A percentile compares a stretch with the other conserved stretches of the same genome.
These are phyloP conservation scores for Hirtodrosophila alboralis DNA, from an alignment of 2,888 invertebrate species.

Conservation along the genomic window DNA sequence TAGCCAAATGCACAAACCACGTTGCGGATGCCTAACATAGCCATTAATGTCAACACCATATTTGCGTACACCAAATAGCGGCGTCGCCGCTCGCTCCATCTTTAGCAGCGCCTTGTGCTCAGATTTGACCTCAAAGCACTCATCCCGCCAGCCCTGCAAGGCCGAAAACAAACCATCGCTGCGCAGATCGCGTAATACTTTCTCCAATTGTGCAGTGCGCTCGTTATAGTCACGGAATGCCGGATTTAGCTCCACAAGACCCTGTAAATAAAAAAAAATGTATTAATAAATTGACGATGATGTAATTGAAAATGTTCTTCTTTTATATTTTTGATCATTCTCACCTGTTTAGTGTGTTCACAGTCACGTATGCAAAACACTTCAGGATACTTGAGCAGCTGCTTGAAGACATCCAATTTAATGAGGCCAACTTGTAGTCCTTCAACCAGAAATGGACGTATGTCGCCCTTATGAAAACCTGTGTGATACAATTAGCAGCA, in stretches of 20 bases:
- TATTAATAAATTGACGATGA: constrained; percentile 3
- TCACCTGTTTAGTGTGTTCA: constrained; percentile 82
- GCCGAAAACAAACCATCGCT: constrained; percentile 91
- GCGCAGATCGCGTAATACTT: constrained; percentile 90
- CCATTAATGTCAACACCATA: constrained; percentile 98
- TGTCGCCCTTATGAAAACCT: constrained; percentile 91
- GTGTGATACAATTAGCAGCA: constrained; percentile 18
- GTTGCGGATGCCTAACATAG: constrained; percentile 92
- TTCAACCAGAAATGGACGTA: constrained; percentile 94
- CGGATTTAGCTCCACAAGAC: constrained; percentile 93
- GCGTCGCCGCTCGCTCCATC: constrained; percentile 97
- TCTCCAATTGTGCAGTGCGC: constrained; percentile 90
- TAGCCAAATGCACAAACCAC: constrained; percentile 94
- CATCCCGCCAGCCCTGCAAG: constrained; percentile 96
- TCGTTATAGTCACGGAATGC: constrained; percentile 94
- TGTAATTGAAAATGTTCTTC: neutral
- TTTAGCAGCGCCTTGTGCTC: constrained; percentile 87
- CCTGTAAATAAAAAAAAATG: constrained; percentile 83
- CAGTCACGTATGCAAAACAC: constrained; percentile 85
- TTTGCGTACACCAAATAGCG: constrained; percentile 96
- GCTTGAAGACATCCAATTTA: constrained; percentile 92
- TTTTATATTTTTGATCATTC: constrained; percentile 11
- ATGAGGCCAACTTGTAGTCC: constrained; percentile 95
- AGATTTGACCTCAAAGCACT: constrained; percentile 96
- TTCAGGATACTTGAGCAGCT: constrained; percentile 92